Base-by-base conservation (phyloP, 1,140 invertebrate species). In the Rhagoletis zephyria region DNA sequence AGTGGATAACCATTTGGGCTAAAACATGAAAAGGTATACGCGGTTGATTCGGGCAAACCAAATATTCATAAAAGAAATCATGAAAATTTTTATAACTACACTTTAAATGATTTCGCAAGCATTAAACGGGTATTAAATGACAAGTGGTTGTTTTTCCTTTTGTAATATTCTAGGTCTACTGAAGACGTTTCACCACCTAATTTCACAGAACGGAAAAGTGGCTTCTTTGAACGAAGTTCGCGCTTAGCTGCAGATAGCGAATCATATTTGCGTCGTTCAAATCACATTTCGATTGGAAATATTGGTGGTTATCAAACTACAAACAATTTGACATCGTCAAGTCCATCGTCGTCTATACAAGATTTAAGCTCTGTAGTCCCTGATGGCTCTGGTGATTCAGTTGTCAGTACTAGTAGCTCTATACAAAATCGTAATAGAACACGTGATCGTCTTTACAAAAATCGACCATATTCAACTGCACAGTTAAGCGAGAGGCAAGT, bases 151-250 rank as follows among this genome's bases (percentile, higher is more conserved):
- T 86, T 86, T 87, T 12, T 86, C 88, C 87, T 70, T 86, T 63
- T 87, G 9, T 88, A 67, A 81, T 70, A 85, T 91, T 93, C 16
- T 90, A 94, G 94, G 90, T 94, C 94, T 90, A 93, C 93, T 88
- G 94, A 94, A 89, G 94, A 94, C 87, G 86, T 89, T 90, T 90
- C 92, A 91, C 90, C 92, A 89, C 90, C 90, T 67, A 93, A 91
- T 88, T 91, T 89, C 89, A 91, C 90, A 90, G 91, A 91, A 90
- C 90, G 92, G 90, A 92, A 92, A 30, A 88, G 87, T 87, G 90
- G 92, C 88, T 94, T 94, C 89, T 94, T 94, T 92, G 94, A 94
- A 87, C 93, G 94, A 88, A 93, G 89, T 88, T 85, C 89, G 59
- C 88, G 89, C 85, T 74, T 89, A 88, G 88, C 87, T 88, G 51